Percentiles rank a stretch among this genome's conserved stretches.
Evolutionary conservation across 2,113 vertebrate genomes (phyloP).

Genomic region (Toxostoma redivivum): DNA sequence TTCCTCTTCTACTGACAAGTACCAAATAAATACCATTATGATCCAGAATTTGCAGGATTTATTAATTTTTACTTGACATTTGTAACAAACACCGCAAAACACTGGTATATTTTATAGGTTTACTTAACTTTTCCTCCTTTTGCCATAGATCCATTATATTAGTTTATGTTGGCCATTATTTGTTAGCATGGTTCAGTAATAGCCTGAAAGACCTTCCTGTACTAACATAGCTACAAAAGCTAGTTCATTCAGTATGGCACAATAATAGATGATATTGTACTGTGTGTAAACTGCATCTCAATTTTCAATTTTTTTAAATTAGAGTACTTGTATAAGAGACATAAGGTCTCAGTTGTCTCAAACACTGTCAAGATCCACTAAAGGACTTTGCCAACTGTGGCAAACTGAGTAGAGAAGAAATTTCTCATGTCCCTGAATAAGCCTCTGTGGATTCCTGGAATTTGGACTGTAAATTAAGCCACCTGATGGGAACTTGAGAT

Average conservation of each 20-base stretch:
- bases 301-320: not conserved
- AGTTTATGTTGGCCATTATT: not conserved
- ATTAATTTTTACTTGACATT: conserved; percentile 5
- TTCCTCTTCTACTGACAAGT: not conserved
- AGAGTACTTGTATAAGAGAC: not conserved
- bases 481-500: not conserved
- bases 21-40: not conserved
- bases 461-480: not conserved
- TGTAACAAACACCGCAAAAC: not conserved
- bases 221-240: not conserved
- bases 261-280: not conserved
- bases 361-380: not conserved
- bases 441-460: not conserved
- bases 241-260: not conserved
- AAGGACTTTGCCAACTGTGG: not conserved
- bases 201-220: not conserved
- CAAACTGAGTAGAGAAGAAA: not conserved
- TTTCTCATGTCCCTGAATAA: not conserved
- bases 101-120: not conserved
- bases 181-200: not conserved
- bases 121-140: not conserved
- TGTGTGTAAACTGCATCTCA: not conserved
- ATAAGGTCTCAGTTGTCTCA: not conserved
- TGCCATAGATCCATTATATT: not conserved
- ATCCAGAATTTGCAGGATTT: not conserved